Conservation (phyloP, 2,888 invertebrate species). For the Hirtodrosophila trivittata region DNA sequence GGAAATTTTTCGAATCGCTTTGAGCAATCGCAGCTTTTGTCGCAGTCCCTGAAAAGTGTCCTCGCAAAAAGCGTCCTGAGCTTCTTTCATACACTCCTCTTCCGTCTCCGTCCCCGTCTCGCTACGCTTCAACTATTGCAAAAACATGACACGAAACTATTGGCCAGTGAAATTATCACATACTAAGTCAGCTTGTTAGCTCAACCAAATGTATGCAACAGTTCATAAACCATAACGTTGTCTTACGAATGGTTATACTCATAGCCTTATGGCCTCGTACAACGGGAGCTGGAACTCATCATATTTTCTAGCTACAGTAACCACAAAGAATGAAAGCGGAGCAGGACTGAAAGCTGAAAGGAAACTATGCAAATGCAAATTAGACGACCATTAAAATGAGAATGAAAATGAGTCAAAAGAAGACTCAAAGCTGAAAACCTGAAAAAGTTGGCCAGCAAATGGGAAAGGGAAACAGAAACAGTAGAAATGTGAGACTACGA, state of each 20-base stretch:
- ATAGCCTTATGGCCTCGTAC: neutral
- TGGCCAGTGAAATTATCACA: slow-evolving; percentile 73
- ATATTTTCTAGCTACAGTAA: slow-evolving; percentile 54
- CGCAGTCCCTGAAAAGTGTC: slow-evolving; percentile 38
- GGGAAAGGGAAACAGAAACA: neutral
- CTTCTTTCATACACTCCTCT: too few relatives aligned
- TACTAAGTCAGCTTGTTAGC: slow-evolving; percentile 78
- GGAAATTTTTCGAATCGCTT: slow-evolving; percentile 58
- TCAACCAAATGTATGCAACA: slow-evolving; percentile 68
- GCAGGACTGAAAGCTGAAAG: slow-evolving; percentile 19
- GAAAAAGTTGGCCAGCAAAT: slow-evolving; percentile 10
- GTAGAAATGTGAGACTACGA: too few relatives aligned
- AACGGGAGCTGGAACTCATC: slow-evolving; percentile 63
- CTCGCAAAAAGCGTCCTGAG: slow-evolving; percentile 8
- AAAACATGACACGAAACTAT: slow-evolving; percentile 76
- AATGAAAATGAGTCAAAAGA: slow-evolving; percentile 25
- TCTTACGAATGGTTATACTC: slow-evolving; percentile 13
- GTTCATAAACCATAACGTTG: slow-evolving; percentile 66
- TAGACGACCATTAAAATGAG: slow-evolving; percentile 61
- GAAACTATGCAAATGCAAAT: slow-evolving; percentile 74
- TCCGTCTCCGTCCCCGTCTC: too few relatives aligned
- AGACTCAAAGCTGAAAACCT: slow-evolving; percentile 23
- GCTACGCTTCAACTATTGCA: too few relatives aligned
- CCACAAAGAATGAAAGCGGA: slow-evolving; percentile 46
- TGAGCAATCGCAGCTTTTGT: slow-evolving; percentile 54